These are phyloP conservation scores for Agrotis puta DNA, from an alignment of 2,888 invertebrate species.

Conservation along the genomic window DNA sequence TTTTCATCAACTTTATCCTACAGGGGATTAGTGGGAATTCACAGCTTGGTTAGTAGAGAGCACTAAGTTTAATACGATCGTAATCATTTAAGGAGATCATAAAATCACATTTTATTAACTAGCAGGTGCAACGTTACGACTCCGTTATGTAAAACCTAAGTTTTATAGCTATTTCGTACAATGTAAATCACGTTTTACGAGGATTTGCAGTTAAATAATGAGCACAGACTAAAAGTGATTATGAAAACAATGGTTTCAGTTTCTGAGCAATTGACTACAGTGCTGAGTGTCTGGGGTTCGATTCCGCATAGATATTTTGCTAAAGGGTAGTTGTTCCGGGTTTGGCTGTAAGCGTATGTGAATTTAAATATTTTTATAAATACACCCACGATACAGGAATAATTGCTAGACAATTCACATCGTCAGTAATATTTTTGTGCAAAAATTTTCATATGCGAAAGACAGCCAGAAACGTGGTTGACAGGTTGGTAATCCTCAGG, in stretches of 20 bases:
- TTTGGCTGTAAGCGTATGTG: too few species aligned
- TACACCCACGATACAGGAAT: too few species aligned
- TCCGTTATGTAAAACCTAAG: not conserved
- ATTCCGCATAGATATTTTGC: too few species aligned
- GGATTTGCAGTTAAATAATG: not conserved
- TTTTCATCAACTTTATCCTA: conserved; percentile 26
- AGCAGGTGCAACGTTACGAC: not conserved
- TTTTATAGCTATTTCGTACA: not conserved
- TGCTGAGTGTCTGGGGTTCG: too few species aligned
- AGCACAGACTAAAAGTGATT: not conserved
- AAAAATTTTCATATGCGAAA: too few species aligned
- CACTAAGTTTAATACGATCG: not conserved
- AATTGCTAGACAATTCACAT: too few species aligned
- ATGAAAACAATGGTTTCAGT: not conserved
- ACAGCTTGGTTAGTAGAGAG: not conserved
- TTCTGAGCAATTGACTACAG: too few species aligned
- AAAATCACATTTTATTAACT: not conserved
- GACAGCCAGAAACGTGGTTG: too few species aligned
- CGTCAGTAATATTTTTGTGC: too few species aligned
- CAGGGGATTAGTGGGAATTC: conserved; percentile 9
- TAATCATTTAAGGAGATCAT: conserved; percentile 3
- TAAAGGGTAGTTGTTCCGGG: too few species aligned
- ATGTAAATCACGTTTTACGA: not conserved
- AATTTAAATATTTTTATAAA: too few species aligned
- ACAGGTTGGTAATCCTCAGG: too few species aligned